Base-by-base conservation (phyloP, 2,113 vertebrate species). In the Misgurnus anguillicaudatus region DNA sequence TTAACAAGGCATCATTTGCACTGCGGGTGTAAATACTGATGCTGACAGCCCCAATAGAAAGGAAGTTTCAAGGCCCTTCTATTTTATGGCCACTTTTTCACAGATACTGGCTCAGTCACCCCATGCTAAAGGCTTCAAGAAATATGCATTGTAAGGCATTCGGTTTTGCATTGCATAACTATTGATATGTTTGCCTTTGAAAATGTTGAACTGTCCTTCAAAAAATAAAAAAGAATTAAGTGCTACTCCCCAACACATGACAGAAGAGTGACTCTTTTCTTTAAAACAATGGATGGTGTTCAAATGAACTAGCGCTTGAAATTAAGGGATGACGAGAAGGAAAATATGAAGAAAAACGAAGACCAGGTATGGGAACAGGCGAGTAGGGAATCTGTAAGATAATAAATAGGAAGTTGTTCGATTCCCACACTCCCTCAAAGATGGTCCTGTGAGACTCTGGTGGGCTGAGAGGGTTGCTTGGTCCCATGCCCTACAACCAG, bases 1-100 rank as follows among this genome's bases (percentile, higher is more conserved):
- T 93, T 31, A 31, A 31, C 24, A 94, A 96, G 94, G 93, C 93
- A 94, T 90, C 91, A 86, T 91, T 93, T 92, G 93, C 92, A 93
- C 86, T 86, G 84, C 84, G 86, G 88, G 89, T 73, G 77, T 80
- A 58, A 88, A 88, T 83, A 87, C 84, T 86, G 80, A 83, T 84
- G 84, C 83, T 86, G 87, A 42, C 16, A 77, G 80, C 82, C 86
- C 84, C 74, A 19, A 74, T 21, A 45, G 68, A 17, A 71, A 83
- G 83, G 66, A 73, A 76, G 53, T 76, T 36, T 80, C 61, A 66
- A 51, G 71, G 79, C 75, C 78, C 79, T 82, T 74, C 65, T 66
- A 79, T 74, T 79, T 74, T 82, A 85, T 88, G 84, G 81, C 80
- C 61, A 72, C 65, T 65, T 64, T 41, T 81, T 31, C 69, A 84